Evolutionary conservation across 2,797 vertebrate species (phyloP).

Genomic region (Loris lydekkerianus): DNA sequence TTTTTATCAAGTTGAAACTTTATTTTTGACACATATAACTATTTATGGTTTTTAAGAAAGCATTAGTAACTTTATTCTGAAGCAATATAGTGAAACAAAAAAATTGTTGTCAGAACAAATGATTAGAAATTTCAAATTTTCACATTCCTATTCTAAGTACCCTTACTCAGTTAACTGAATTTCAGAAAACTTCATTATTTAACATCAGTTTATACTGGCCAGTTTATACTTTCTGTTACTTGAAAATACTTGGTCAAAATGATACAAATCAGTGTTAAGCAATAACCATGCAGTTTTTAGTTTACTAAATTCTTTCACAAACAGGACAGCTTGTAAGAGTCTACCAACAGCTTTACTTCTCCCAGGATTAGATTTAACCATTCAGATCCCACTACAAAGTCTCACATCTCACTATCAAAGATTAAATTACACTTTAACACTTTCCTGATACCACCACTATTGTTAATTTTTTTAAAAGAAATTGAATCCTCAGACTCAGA

Average conservation of each 20-base stretch:
- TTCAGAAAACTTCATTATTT: conserved; percentile 52
- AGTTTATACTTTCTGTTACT: neutral
- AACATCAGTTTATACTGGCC: neutral
- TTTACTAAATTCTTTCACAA: conserved; percentile 41
- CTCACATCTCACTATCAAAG: conserved; percentile 54
- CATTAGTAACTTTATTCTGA: conserved; percentile 19
- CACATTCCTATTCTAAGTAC: conserved; percentile 21
- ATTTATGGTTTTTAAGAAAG: neutral
- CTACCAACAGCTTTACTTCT: conserved; percentile 38
- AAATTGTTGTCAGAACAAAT: neutral
- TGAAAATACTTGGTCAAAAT: neutral
- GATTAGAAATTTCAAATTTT: conserved; percentile 34
- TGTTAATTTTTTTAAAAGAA: conserved; percentile 65
- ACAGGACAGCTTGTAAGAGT: conserved; percentile 25
- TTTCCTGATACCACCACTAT: conserved; percentile 18
- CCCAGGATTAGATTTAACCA: neutral
- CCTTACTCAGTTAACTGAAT: conserved; percentile 21
- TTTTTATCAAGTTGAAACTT: conserved; percentile 13
- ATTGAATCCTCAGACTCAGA: conserved; percentile 19
- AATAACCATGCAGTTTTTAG: conserved; percentile 7
- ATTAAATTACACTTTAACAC: conserved; percentile 41
- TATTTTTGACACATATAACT: neutral
- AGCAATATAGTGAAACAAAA: neutral
- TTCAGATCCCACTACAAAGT: neutral
- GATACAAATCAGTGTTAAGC: neutral